Base-by-base conservation (phyloP, 2,888 invertebrate species). In the Junonia oenone region DNA sequence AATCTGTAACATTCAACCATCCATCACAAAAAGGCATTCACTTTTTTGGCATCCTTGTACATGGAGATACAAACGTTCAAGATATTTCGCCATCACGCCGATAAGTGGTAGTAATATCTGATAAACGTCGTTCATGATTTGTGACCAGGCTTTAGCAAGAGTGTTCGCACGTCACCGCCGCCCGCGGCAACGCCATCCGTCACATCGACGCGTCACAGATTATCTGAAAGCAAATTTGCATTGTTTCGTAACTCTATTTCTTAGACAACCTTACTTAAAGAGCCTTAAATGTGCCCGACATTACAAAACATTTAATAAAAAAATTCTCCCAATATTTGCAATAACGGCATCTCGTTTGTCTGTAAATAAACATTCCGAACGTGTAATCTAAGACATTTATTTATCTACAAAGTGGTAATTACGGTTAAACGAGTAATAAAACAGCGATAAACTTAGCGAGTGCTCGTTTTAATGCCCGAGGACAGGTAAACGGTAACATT, bases 381-480 rank as follows among this genome's bases (percentile, higher is more conserved):
- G 37, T 48, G 29, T 47, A 17, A 47, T 46, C 46, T 56, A 35
- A 43, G 47, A 50, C 45, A 45, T 56, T 56, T 37, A 47, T 51
- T 51, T 43, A 47, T 40, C 15, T 49, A 26, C 57, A 51, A 35
- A 56, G 33, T 40, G 6, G 40, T 48, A 55, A 51, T 60, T 57
- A 56, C 53, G 31, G 49, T 55, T 57, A 58, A 56, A 58, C 45
- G 60, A 46, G 48, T 58, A 54, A 57, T 60, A 52, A 60, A 52
- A 60, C 47, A 56, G 55, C 59, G 55, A 59, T 62, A 63, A 64
- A 52, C 61, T 54, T 47, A 52, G 59, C 53, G 48, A 64, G 64
- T 66, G 69, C 65, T 69, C 63, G 69, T 72, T 73, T 73, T 65
- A 62, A 63, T 69, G 68, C 61, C 60, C 51, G 59, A 63, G 67